Evolutionary conservation across 2,888 invertebrate species (phyloP), one percentile per base, ranked within the genome.

Genomic region (Catonia carolina): DNA sequence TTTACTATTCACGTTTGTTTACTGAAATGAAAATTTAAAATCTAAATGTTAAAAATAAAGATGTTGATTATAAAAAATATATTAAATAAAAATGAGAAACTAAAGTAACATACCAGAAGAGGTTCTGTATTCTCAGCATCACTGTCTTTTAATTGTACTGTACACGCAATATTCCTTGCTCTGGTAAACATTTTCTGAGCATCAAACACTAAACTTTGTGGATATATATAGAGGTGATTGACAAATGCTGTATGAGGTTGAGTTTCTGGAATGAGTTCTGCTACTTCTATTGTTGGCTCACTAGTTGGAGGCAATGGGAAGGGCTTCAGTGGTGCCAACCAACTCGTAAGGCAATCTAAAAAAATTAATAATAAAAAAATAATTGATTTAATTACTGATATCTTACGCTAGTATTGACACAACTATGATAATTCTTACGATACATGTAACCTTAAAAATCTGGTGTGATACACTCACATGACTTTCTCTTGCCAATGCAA

Each of bases 161-260:
- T 80, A 67, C 96, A 94, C 0, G 92, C 89, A 60, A 98, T 92
- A 72, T 99, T 98, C 69, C 98, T 80, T 1, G 98, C 97, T 69
- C 95, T 79, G 0, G 89, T 85, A 69, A 95, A 95, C 66, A 86
- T 78, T 71, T 93, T 94, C 73, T 96, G 95, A 50, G 87, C 85
- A 72, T 95, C 96, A 68, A 92, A 95, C 71, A 85, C 87, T 55
- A 97, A 76, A 55, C 78, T 78, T 64, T 87, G 76, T 0, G 98
- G 98, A 70, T 96, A 93, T 14, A 98, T 85, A 72, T 93, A 98
- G 36, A 98, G 76, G 71, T 94, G 89, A 74, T 98, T 97, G 22
- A 85, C 76, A 73, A 86, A 96, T 18, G 83, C 83, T 2, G 89
- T 86, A 69, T 87, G 86, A 0, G 95, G 93, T 71, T 88, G 82